Percentiles rank a stretch among this genome's conserved stretches.
Conservation (phyloP, 2,888 invertebrate genomes). For the Macroteleia sp. region DNA sequence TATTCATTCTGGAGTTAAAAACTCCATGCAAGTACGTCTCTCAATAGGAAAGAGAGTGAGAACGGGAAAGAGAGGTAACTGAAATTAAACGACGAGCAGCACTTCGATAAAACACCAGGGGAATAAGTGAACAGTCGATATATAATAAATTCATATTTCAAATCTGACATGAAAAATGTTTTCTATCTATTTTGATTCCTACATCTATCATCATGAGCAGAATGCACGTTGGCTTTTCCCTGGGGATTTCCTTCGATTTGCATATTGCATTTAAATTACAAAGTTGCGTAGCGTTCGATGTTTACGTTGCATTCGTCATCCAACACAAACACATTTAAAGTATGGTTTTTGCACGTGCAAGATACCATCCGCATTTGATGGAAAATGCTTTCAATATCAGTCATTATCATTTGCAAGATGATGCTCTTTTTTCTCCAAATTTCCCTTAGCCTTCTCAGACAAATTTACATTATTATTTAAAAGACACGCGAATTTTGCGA, state of each 20-base stretch:
- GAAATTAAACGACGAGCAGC: conserved; percentile 61
- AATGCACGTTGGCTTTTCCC: conserved; percentile 59
- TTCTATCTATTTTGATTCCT: conserved; percentile 63
- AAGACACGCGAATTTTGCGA: background rate
- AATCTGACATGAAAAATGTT: conserved; percentile 66
- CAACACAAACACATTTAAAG: conserved; percentile 41
- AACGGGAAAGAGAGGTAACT: conserved; percentile 38
- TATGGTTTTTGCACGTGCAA: conserved; percentile 47
- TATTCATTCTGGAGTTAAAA: too few relatives aligned
- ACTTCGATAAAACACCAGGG: conserved; percentile 43
- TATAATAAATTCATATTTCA: conserved; percentile 65
- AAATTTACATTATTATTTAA: background rate
- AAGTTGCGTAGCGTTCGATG: conserved; percentile 62
- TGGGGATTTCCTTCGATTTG: conserved; percentile 63
- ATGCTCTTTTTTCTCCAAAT: conserved; percentile 9
- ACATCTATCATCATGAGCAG: conserved; percentile 62
- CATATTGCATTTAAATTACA: conserved; percentile 67
- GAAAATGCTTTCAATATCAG: conserved; percentile 60
- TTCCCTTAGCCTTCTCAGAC: conserved; percentile 1
- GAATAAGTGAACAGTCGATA: conserved; percentile 60
- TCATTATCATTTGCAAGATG: conserved; percentile 41
- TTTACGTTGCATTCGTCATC: conserved; percentile 62
- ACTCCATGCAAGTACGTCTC: too few relatives aligned
- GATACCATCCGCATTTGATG: conserved; percentile 55
- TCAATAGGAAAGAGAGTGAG: background rate